phyloP scores from a whole-genome alignment of 2,888 invertebrate species.

The Polyommatus iphigenia region DNA sequence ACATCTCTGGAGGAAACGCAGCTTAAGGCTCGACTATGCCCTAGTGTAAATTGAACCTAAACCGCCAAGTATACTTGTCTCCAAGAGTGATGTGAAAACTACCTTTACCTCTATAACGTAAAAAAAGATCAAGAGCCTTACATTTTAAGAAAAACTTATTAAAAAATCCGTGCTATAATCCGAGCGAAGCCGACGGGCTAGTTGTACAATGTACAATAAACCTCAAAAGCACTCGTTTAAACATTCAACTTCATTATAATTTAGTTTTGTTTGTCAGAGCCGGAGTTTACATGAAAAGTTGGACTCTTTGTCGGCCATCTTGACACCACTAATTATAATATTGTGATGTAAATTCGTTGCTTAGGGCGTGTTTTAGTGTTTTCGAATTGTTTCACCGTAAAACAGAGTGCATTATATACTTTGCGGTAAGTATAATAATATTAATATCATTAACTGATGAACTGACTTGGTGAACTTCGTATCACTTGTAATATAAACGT shows the following conservation, averaged over 20 bases:
- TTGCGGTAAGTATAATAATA: neutral
- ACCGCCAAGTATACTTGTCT: too few relatives aligned
- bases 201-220: neutral
- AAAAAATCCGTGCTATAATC: too few relatives aligned
- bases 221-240: slow-evolving; percentile 15
- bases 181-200: too few relatives aligned
- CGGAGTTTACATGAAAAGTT: slow-evolving; percentile 5
- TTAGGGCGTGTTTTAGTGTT: slow-evolving; percentile 6
- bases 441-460: neutral
- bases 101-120: too few relatives aligned
- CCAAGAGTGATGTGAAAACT: too few relatives aligned
- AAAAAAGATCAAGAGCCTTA: too few relatives aligned
- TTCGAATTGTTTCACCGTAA: neutral
- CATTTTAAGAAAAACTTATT: too few relatives aligned
- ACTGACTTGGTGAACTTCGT: too few relatives aligned
- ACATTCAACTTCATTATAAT: slow-evolving; percentile 12
- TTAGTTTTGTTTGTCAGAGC: slow-evolving; percentile 19
- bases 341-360: slow-evolving; percentile 14
- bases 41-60: too few relatives aligned
- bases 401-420: neutral
- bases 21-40: too few relatives aligned
- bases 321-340: slow-evolving; percentile 6
- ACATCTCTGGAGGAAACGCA: too few relatives aligned
- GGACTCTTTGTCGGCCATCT: neutral
- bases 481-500: too few relatives aligned